Base-by-base conservation (phyloP, 2,888 invertebrate species). In the Orthonychiurus folsomi region DNA sequence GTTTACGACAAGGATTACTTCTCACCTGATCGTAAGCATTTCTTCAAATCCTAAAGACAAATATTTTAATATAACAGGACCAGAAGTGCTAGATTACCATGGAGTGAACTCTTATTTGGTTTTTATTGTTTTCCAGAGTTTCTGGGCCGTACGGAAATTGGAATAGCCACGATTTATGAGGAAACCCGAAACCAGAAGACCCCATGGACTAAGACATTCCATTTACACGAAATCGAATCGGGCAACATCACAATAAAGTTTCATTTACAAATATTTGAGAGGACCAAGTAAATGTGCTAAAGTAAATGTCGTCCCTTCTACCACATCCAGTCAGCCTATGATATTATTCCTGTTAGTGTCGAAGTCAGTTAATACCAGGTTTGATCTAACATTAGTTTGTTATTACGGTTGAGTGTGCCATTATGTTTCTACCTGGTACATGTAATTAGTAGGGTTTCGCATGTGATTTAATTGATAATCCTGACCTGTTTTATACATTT, bases 1-100 rank as follows among this genome's bases (percentile, higher is more conserved):
- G 86, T 86, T 26, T 85, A 83, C 73, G 86, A 87, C 74, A 82
- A 85, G 75, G 86, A 86, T 73, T 80, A 84, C 60, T 88, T 84
- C 75, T 83, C 84, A 64, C 87, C 87, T 15, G 86, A 87, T 77
- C 86, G 87, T 87, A 77, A 78, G 77, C n/a, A n/a, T 73, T 25
- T 24, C 50, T 50, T 47, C 25, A 26, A 23, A 9, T 23, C 56
- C 24, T 57, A 23, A 59, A n/a, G n/a, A n/a, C n/a, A 18, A 47
- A 25, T 56, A 56, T 20, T 15, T 1, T 47, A 63, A 37, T 61
- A 20, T 50, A 5, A 27, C n/a, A n/a, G n/a, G n/a, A n/a, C n/a
- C n/a, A n/a, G 9, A 37, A 24, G 26, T 28, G 20, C 9, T 50
- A 3, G 18, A 28, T 53, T 12, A 1, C 18, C 3, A 47, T 57